Conservation (phyloP, 2,888 invertebrate species). For the Drosophila buzzatii region DNA sequence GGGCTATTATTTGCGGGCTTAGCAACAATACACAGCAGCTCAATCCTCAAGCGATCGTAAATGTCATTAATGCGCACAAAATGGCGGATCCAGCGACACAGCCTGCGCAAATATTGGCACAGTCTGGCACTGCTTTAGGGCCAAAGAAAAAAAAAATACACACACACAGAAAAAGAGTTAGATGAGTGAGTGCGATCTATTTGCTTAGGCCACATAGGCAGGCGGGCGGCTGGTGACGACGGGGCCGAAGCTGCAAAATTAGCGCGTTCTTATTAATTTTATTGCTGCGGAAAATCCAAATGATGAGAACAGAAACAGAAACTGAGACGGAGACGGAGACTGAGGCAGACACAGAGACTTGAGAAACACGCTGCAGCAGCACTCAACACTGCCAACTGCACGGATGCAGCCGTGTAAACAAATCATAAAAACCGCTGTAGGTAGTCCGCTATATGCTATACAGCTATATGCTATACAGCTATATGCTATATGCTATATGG, state of each 20-base stretch:
- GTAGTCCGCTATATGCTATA: conserved; percentile 39
- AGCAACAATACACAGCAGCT: conserved; percentile 2
- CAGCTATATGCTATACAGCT: neutral
- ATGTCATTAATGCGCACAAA: conserved; percentile 57
- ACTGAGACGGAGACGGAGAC: neutral
- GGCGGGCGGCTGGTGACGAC: conserved; percentile 21
- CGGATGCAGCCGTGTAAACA: conserved; percentile 69
- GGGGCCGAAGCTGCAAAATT: conserved; percentile 76
- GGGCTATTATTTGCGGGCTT: conserved; percentile 51
- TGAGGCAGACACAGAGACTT: conserved; percentile 6
- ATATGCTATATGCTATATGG: neutral
- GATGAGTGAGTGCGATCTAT: conserved; percentile 28
- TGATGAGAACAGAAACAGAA: conserved; percentile 57
- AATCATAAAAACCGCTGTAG: conserved; percentile 74
- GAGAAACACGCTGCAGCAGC: conserved; percentile 31
- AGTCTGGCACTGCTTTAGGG: conserved; percentile 50
- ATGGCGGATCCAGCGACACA: conserved; percentile 51
- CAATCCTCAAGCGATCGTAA: conserved; percentile 22
- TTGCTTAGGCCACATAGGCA: conserved; percentile 47
- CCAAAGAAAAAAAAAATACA: neutral
- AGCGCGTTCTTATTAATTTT: conserved; percentile 85
- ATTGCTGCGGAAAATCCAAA: conserved; percentile 80
- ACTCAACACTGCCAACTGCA: conserved; percentile 27
- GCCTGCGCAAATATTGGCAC: conserved; percentile 73
- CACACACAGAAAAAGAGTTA: conserved; percentile 45